Evolutionary conservation across 2,888 invertebrate species (phyloP).

Genomic region (Crepidodera aurea): DNA sequence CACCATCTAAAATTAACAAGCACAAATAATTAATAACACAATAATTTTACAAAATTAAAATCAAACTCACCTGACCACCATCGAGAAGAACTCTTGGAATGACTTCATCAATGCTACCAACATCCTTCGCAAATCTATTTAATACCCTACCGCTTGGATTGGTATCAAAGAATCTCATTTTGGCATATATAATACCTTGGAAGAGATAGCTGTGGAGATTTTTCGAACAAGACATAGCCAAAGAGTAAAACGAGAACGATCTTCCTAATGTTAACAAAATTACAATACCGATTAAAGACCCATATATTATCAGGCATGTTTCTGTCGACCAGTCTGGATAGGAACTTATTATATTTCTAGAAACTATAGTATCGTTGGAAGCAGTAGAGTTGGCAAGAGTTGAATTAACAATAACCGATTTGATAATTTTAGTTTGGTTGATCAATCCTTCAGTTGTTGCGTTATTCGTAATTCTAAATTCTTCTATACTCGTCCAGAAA

Average conservation of each 20-base stretch:
- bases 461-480: conserved; percentile 33
- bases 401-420: too few species aligned
- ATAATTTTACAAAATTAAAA: not conserved
- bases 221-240: conserved; percentile 73
- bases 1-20: conserved; percentile 59
- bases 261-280: conserved; percentile 68
- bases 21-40: not conserved
- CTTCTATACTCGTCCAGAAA: conserved; percentile 66
- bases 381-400: not conserved
- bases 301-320: conserved; percentile 69
- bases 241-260: conserved; percentile 74
- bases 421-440: too few species aligned
- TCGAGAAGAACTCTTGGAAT: conserved; percentile 52
- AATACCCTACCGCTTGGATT: conserved; percentile 69
- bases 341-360: not conserved
- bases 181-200: conserved; percentile 65
- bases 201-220: conserved; percentile 63
- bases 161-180: conserved; percentile 71
- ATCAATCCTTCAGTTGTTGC: too few species aligned
- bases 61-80: conserved; percentile 22
- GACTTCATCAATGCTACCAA: conserved; percentile 65
- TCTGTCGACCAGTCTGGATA: conserved; percentile 47
- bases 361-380: not conserved
- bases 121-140: conserved; percentile 74
- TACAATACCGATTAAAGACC: conserved; percentile 63